These are phyloP conservation scores for Orthochromis indermauri DNA, from an alignment of 2,113 vertebrate genomes.

Conservation along the genomic window DNA sequence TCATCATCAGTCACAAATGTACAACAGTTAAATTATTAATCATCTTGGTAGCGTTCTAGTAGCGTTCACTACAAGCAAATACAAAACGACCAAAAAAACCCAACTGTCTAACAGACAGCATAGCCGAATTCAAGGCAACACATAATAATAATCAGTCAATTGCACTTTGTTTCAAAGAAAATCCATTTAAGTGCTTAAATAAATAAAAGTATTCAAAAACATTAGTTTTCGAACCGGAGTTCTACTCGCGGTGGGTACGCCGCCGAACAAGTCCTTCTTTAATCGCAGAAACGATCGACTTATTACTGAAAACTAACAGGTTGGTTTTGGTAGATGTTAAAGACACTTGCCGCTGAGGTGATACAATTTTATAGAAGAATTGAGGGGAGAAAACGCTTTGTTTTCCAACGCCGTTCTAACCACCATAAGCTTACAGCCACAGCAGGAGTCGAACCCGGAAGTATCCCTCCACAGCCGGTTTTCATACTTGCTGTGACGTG, in stretches of 20 bases:
- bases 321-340: background rate
- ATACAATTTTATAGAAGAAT: background rate
- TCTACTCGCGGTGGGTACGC: rapidly evolving
- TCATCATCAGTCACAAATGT: background rate
- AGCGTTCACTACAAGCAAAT: background rate
- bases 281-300: background rate
- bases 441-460: background rate
- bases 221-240: background rate
- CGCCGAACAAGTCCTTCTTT: background rate
- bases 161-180: background rate
- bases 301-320: background rate
- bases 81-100: rapidly evolving
- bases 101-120: background rate
- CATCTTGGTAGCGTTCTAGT: background rate
- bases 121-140: background rate
- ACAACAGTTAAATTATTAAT: background rate
- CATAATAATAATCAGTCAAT: background rate
- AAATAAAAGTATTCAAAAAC: background rate
- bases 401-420: background rate
- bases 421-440: background rate
- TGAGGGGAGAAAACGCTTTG: background rate
- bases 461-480: background rate
- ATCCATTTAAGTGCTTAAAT: background rate
- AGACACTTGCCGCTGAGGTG: background rate
- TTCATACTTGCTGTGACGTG: rapidly evolving